Evolutionary conservation across 1,140 invertebrate genomes (phyloP), one percentile per base, ranked within the genome.

Genomic region (Aphidius ervi): DNA sequence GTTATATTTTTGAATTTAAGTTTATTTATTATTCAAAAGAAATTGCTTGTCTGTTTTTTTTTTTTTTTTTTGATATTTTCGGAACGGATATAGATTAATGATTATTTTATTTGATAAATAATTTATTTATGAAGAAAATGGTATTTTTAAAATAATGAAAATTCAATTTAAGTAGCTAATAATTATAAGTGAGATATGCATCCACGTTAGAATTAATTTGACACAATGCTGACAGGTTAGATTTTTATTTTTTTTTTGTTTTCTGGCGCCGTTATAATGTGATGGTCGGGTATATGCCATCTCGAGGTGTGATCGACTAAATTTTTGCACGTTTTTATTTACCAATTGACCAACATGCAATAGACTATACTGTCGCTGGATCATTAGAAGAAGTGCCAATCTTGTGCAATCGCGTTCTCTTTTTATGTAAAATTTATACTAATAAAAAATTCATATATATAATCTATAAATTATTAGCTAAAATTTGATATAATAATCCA

Each of bases 381-480:
- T 53, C 58, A 16, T 50, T 52, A 49, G 41, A 59, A 59, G 43
- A 59, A 59, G 47, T 59, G 42, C 41, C 49, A 59, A 49, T 50
- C 46, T 59, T 52, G 47, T 49, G 57, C 48, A 59, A 52, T 59
- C 16, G 4, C 16, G 49, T 52, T 59, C 57, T 59, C 50, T 37
- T 59, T 59, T 59, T 5, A 39, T 16, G 41, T 43, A 10, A 23
- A 56, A 45, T 55, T 55, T 37, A 40, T 20, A 16, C 16, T 16
- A 0, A 40, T 45, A n/a, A 39, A 45, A 41, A 45, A 45, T 4
- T 6, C n/a, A n/a, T 6, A 46, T 9, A n/a, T 46, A 3, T n/a
- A n/a, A 6, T n/a, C 46, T 46, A n/a, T n/a, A 46, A 46, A 46
- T 46, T 46, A 16, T 16, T 16, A 16, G 16, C 16, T 16, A 1